Evolutionary conservation across 2,797 vertebrate species (phyloP), one percentile per base, ranked within the genome.

Genomic region (Varecia variegata): DNA sequence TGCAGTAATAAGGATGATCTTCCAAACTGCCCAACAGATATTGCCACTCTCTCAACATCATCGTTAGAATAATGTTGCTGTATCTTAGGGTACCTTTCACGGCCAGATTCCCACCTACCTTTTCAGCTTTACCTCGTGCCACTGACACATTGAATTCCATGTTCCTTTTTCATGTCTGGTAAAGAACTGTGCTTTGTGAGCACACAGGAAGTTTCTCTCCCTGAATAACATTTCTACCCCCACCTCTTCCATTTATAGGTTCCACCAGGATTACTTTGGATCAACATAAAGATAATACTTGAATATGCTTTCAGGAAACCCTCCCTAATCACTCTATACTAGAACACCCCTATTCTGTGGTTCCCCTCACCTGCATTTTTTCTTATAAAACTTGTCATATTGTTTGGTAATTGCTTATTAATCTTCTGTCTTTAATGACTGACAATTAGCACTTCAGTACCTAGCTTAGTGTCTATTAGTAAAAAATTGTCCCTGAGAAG

Each of bases 21-120:
- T 54, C 25, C 25, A 38, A 71, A n/a, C 10, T 20, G 4, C 18
- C n/a, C 12, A 52, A 54, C 32, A 20, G 47, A 43, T 84, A 58
- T 80, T 52, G 2, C 38, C 30, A 62, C 30, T 80, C 15, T 47
- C 50, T 85, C n/a, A 23, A 15, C 4, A 15, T 68, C 4, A 4
- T 76, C 43, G 15, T n/a, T n/a, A 62, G 62, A 80, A 52, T 58
- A 79, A 32, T 18, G 27, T 35, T 84, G 4, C 7, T 38, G 7
- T 17, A 1, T 25, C 5, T n/a, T 68, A 4, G 12, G 0, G 15
- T 0, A 2, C 20, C 10, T 54, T 80, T 86, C 38, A 32, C 6
- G 21, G 43, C 2, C 1, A 81, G 27, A 10, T 45, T 25, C 3
- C 38, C 5, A 1, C 7, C 17, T 30, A 47, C 13, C 0, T 10